Base-by-base conservation (phyloP, 2,113 vertebrate species). In the Tachysurus fulvidraco region DNA sequence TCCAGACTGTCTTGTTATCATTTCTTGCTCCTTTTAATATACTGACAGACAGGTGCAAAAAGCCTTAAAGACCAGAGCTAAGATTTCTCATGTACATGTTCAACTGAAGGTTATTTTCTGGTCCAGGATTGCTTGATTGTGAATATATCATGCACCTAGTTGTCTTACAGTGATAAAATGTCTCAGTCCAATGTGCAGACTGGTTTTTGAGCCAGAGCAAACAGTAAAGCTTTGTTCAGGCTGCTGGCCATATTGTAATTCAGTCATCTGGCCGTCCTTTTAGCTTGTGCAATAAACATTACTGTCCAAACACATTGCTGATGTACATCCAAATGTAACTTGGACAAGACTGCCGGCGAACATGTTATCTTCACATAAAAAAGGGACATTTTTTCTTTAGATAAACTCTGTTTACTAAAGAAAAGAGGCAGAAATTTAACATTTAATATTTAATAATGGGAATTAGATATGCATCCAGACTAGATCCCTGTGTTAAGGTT, bases 251-350 rank as follows among this genome's bases (percentile, higher is more conserved):
- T 85, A 65, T 64, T 87, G 57, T 50, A 28, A 62, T 60, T n/a
- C 78, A 73, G 19, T 46, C 36, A 83, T 36, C 60, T 88, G 62
- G 85, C 87, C 17, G 64, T 88, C 23, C 30, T 69, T 76, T 46
- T 55, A 83, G 60, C 50, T 85, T 83, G 59, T 88, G 74, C 89
- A 87, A 92, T 79, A 88, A 78, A 85, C 86, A 89, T 87, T 59
- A 55, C 85, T 80, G 88, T 52, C 17, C 64, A 91, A 89, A 88
- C 81, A 64, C 65, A 79, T 36, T 81, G 69, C 64, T 89, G 91
- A 89, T 74, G 69, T 23, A 50, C 65, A 69, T 91, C 89, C 90
- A 91, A 92, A 87, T 77, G 82, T 46, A 90, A 94, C 89, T 90
- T 86, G 89, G 90, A 88, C 82, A 30, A 21, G 78, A 30, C 4